Evolutionary conservation across 1,140 invertebrate genomes (phyloP), one percentile per base, ranked within the genome.

Genomic region (Arctopsyche grandis): DNA sequence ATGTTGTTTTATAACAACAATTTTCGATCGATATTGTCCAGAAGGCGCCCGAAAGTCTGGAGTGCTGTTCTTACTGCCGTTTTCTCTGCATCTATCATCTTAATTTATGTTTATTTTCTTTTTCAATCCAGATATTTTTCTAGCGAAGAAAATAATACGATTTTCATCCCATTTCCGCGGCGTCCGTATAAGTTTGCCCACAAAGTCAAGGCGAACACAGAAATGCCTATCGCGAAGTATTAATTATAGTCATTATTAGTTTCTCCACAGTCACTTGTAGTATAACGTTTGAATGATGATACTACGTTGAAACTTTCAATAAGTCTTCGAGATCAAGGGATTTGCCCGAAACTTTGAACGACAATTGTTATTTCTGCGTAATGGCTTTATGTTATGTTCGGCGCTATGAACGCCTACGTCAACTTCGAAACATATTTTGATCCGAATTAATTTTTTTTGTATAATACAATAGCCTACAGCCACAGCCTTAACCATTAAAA

Each of bases 51-150:
- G 63, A 66, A 22, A 22, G 63, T 66, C 63, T 66, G 63, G 24
- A 26, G 63, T 66, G 19, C 63, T 24, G 22, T 29, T 12, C 63
- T 66, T 66, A 66, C 24, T 29, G 63, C 22, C 22, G 26, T 66
- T 66, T 66, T 66, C 10, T 66, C 63, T 66, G 63, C 63, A 66
- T 66, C 24, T 22, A 66, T 66, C 63, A 66, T 66, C 63, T 66
- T 66, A 66, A 66, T 66, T 66, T 66, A 66, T 66, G 63, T 66
- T 66, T 66, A 66, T 66, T 66, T 60, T 66, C 22, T 24, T 66
- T 66, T 66, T 66, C 63, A 26, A 66, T 66, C 63, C 21, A 66
- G 24, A 52, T 66, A 66, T 66, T 66, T 66, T 66, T 24, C 7
- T 24, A 10, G 21, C 4, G 14, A 26, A 24, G 58, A 66, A 26